These are phyloP conservation scores for Pampusana beccarii DNA, from an alignment of 2,113 vertebrate species.

Conservation along the genomic window DNA sequence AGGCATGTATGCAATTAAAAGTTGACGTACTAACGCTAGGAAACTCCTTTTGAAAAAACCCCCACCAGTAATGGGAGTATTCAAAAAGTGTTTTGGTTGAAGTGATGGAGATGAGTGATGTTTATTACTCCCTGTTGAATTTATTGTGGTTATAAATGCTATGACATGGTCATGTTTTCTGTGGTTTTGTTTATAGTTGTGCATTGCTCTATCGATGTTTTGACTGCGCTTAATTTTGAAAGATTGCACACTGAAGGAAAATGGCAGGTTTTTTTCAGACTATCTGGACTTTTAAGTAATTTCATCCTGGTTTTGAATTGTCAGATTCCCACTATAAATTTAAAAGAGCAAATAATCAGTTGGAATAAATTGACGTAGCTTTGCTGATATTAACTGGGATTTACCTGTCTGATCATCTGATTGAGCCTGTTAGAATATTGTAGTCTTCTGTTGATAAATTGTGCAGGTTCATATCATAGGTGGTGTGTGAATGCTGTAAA, in stretches of 20 bases:
- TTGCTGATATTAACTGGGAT: background rate
- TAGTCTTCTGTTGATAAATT: background rate
- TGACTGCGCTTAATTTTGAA: background rate
- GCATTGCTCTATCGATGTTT: background rate
- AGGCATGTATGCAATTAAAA: background rate
- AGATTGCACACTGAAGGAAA: background rate
- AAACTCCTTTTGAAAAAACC: background rate
- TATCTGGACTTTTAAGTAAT: background rate
- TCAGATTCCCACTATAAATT: background rate
- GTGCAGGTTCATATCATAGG: background rate
- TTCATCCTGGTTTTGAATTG: background rate
- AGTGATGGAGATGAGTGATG: background rate
- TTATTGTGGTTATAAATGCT: background rate
- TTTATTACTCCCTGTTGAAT: background rate
- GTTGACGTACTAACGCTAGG: background rate
- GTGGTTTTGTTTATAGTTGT: background rate
- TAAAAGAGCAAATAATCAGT: background rate
- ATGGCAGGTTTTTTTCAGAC: background rate
- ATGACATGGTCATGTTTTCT: background rate
- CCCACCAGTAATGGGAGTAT: background rate
- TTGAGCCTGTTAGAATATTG: background rate
- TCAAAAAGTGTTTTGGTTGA: background rate
- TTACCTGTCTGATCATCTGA: background rate
- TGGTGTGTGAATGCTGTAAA: background rate
- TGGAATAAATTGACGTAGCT: background rate